phyloP scores from a whole-genome alignment of 2,888 invertebrate genomes.

The Monopis laevigella region DNA sequence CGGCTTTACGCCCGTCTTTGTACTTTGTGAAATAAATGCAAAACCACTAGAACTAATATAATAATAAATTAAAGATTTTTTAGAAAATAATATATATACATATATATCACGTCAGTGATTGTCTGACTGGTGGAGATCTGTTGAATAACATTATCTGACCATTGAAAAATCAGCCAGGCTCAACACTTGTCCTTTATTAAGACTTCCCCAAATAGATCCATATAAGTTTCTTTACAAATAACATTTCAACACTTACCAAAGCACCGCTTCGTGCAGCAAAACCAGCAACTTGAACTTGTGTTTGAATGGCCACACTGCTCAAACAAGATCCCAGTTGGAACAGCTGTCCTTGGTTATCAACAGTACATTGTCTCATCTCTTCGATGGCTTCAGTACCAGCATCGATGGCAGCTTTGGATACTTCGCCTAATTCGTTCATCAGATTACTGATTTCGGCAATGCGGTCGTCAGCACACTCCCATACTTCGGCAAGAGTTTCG shows the following conservation, averaged over 20 bases:
- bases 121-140: too few species aligned
- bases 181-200: too few species aligned
- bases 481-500: slow-evolving; percentile 28
- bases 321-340: slow-evolving; percentile 37
- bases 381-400: slow-evolving; percentile 30
- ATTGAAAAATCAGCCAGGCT: too few species aligned
- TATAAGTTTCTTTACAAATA: too few species aligned
- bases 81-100: too few species aligned
- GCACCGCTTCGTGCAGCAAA: slow-evolving; percentile 36
- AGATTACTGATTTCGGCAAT: slow-evolving; percentile 31
- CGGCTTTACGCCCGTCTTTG: too few species aligned
- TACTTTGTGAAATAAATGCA: too few species aligned
- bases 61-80: too few species aligned
- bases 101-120: too few species aligned
- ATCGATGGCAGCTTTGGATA: slow-evolving; percentile 29
- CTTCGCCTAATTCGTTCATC: slow-evolving; percentile 26
- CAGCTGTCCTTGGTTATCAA: slow-evolving; percentile 26
- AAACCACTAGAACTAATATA: too few species aligned
- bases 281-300: slow-evolving; percentile 34
- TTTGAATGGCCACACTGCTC: slow-evolving; percentile 32
- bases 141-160: too few species aligned
- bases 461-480: slow-evolving; percentile 35
- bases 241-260: slow-evolving; percentile 36
- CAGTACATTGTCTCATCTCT: slow-evolving; percentile 38
- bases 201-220: too few species aligned